These are phyloP conservation scores for Gila orcuttii DNA, from an alignment of 2,113 vertebrate genomes.

Conservation along the genomic window DNA sequence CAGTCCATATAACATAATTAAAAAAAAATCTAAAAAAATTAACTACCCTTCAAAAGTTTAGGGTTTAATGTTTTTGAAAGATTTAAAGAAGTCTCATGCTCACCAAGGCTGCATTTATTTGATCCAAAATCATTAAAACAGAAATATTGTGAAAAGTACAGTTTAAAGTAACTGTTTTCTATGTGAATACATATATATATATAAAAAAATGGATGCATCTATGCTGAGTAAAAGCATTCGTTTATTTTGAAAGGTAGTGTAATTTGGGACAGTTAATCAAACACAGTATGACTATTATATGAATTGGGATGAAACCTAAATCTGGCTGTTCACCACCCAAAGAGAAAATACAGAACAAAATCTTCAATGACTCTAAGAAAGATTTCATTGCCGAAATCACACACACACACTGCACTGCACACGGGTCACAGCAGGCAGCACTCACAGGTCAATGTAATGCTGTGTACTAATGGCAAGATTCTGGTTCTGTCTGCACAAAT, in stretches of 20 bases:
- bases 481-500: slow-evolving; percentile 74
- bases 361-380: not conserved
- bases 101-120: not conserved
- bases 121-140: not conserved
- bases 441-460: slow-evolving; percentile 78
- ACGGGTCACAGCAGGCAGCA: slow-evolving; percentile 45
- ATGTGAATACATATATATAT: no score
- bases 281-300: not conserved
- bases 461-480: slow-evolving; percentile 69
- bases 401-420: slow-evolving; percentile 38
- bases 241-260: not conserved
- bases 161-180: not conserved
- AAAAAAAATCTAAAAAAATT: no score
- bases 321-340: not conserved
- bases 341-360: not conserved
- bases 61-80: not conserved
- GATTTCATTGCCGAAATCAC: not conserved
- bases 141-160: no score
- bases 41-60: not conserved
- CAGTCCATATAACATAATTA: not conserved
- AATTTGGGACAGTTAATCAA: not conserved
- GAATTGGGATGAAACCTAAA: not conserved
- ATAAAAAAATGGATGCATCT: no score
- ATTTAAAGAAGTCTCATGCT: not conserved
- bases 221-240: no score